These are phyloP conservation scores for Pseudomugil gertrudae DNA, from an alignment of 2,797 vertebrate genomes.

Conservation along the genomic window DNA sequence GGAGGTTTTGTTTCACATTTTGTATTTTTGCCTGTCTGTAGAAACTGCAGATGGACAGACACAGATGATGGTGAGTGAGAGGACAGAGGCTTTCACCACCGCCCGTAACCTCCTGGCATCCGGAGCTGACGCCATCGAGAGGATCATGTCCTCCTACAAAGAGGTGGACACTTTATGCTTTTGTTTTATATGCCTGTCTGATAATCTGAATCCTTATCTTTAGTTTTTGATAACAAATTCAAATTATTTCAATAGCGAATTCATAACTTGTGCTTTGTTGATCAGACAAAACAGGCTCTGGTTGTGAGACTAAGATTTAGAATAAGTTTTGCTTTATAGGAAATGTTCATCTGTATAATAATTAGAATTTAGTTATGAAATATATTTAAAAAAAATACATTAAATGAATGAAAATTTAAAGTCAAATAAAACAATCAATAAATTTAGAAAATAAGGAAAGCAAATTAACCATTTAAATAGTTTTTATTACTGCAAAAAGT, in stretches of 20 bases:
- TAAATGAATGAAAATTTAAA: neutral
- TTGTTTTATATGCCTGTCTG: neutral
- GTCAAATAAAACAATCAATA: neutral
- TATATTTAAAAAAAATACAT: neutral
- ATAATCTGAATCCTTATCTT: neutral
- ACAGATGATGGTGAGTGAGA: constrained; percentile 94
- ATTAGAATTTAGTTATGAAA: too few species aligned
- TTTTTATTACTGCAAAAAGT: neutral
- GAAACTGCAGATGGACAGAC: constrained; percentile 91
- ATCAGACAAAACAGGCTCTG: neutral
- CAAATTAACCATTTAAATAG: neutral
- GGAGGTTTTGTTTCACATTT: neutral
- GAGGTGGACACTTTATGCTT: constrained; percentile 75
- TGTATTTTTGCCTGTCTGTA: constrained; percentile 46
- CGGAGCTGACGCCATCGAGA: constrained; percentile 96
- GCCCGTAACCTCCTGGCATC: constrained; percentile 94
- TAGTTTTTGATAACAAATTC: too few species aligned
- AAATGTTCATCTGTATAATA: neutral
- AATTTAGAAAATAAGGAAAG: neutral
- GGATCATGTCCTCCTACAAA: constrained; percentile 99
- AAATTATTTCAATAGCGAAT: neutral
- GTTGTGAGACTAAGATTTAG: too few species aligned
- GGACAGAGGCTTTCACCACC: constrained; percentile 97
- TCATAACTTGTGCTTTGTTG: neutral
- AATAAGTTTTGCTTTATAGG: neutral